Conservation (phyloP, 2,113 vertebrate genomes). For the Oxyruncus cristatus region DNA sequence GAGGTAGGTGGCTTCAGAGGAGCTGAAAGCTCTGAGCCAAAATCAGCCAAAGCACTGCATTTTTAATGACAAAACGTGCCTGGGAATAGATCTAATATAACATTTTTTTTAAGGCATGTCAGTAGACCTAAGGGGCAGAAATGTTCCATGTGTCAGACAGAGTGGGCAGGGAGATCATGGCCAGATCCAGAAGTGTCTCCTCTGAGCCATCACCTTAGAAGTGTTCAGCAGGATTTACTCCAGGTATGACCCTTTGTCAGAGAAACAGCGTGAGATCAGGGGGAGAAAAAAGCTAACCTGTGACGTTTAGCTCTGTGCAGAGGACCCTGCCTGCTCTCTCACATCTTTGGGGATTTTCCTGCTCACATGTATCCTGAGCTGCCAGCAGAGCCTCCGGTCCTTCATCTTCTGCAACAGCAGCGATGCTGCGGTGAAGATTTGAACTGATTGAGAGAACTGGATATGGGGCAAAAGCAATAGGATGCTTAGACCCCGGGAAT, state of each 20-base stretch:
- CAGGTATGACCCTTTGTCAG: background rate
- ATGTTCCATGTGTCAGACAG: accelerated
- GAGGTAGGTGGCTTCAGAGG: background rate
- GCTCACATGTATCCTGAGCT: background rate
- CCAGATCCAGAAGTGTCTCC: background rate
- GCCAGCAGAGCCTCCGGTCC: background rate
- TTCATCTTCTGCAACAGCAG: background rate
- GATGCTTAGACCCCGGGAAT: background rate
- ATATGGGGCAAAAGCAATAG: accelerated
- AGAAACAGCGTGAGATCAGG: background rate
- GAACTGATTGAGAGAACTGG: background rate
- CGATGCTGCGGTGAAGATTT: accelerated
- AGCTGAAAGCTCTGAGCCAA: background rate
- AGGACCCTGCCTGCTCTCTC: background rate
- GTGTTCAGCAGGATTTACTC: background rate
- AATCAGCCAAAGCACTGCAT: background rate
- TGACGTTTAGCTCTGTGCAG: accelerated
- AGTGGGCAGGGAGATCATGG: background rate
- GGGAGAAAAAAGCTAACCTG: background rate
- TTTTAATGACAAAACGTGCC: background rate
- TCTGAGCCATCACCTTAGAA: background rate
- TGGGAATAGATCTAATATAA: background rate
- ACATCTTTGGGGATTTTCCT: background rate
- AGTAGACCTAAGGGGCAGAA: background rate
- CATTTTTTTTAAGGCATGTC: accelerated